A percentile compares a stretch with the other conserved stretches of the same genome.
These are phyloP conservation scores for Azorinus chamasolen DNA, from an alignment of 2,888 invertebrate species.

Conservation along the genomic window DNA sequence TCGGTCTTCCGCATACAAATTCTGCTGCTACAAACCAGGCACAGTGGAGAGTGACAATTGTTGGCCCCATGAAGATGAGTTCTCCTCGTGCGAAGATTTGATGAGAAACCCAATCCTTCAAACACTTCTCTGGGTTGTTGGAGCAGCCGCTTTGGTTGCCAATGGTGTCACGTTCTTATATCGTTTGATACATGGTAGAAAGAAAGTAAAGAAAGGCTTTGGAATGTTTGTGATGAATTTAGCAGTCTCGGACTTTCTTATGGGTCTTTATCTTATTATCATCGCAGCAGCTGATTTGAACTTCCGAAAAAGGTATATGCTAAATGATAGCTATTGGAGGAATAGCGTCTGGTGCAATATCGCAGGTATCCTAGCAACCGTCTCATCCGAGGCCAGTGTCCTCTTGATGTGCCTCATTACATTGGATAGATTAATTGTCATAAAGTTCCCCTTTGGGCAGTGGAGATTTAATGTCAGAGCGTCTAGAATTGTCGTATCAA, in stretches of 20 bases:
- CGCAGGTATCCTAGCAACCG: constrained; percentile 64
- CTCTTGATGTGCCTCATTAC: constrained; percentile 89
- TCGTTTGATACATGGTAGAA: constrained; percentile 29
- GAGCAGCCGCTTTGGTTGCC: constrained; percentile 60
- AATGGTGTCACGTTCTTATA: constrained; percentile 58
- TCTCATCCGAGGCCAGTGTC: constrained; percentile 89
- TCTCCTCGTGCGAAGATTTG: constrained; percentile 68
- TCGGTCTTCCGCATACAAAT: constrained; percentile 14
- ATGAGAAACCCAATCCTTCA: constrained; percentile 61
- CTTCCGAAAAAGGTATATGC: constrained; percentile 46
- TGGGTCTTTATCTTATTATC: constrained; percentile 47
- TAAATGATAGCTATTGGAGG: constrained; percentile 54
- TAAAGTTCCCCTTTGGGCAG: constrained; percentile 88
- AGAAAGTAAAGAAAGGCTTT: constrained; percentile 32
- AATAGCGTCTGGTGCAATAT: constrained; percentile 60
- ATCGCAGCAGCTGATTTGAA: constrained; percentile 66
- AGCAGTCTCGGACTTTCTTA: constrained; percentile 50
- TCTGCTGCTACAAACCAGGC: constrained; percentile 21
- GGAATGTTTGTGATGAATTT: constrained; percentile 57
- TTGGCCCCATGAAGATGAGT: constrained; percentile 48
- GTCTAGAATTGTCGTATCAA: constrained; percentile 60
- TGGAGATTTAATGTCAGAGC: constrained; percentile 60
- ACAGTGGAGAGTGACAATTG: constrained; percentile 56
- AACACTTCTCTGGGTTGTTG: constrained; percentile 64
- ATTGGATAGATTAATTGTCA: constrained; percentile 89